These are phyloP conservation scores for Stenchaetothrips biformis DNA, from an alignment of 2,888 invertebrate species.

Conservation along the genomic window DNA sequence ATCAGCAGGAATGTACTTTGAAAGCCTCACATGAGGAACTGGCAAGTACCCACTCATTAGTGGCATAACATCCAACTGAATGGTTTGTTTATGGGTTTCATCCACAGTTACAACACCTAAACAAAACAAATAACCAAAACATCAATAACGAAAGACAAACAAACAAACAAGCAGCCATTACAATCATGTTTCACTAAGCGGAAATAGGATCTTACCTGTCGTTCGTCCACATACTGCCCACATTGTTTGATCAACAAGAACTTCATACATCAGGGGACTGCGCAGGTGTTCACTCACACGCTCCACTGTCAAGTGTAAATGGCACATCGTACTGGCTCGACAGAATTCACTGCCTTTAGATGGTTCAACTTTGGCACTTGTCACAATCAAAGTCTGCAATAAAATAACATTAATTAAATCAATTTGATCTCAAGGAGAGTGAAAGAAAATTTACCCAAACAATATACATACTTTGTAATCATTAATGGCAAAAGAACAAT, in stretches of 20 bases:
- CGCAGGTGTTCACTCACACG: conserved; percentile 45
- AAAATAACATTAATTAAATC: conserved; percentile 5
- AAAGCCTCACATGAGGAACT: conserved; percentile 78
- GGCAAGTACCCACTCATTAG: conserved; percentile 86
- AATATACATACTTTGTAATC: conserved; percentile 64
- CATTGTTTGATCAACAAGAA: conserved; percentile 82
- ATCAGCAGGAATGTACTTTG: conserved; percentile 81
- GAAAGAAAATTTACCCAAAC: conserved; percentile 26
- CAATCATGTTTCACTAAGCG: conserved; percentile 16
- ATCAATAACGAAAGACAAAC: conserved; percentile 17
- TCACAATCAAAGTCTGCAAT: conserved; percentile 68
- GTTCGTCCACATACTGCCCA: conserved; percentile 92
- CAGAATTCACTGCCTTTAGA: conserved; percentile 78
- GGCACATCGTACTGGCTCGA: conserved; percentile 82
- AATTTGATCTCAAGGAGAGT: background rate
- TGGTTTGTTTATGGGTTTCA: conserved; percentile 59
- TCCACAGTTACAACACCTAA: conserved; percentile 66
- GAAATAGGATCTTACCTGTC: conserved; percentile 56
- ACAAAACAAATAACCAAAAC: background rate
- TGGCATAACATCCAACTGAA: conserved; percentile 87
- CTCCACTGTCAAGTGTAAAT: conserved; percentile 68
- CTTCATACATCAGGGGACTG: conserved; percentile 84
- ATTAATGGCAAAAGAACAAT: conserved; percentile 69
- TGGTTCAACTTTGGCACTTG: conserved; percentile 73
- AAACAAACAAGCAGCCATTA: background rate